Base-by-base conservation (phyloP, 2,888 invertebrate genomes). In the Anthrax anthrax region DNA sequence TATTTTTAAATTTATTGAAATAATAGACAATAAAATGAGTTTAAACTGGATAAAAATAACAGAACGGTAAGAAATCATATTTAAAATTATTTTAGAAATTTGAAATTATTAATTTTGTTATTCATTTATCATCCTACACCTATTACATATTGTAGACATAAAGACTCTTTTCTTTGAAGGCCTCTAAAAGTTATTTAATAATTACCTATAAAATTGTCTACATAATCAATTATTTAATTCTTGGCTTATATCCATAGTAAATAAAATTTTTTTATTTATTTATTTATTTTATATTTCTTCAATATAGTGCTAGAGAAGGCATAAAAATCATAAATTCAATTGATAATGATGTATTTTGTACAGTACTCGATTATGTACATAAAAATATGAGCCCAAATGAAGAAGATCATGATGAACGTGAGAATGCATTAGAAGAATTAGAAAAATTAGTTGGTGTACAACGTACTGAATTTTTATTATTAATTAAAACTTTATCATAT, bases 401-500 rank as follows among this genome's bases (percentile, higher is more conserved):
- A 37, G 54, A 46, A 51, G 55, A 55, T 14, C 55, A 55, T 19
- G 50, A 50, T 17, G 65, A 65, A 37, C 63, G 61, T 3, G 65
- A 65, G 49, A 63, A 64, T 46, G 64, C 64, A 5, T 52, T 68
- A 4, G 67, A 68, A 51, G 62, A 64, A 40, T 51, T 67, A 18
- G 67, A 67, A 48, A 61, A 62, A 17, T 53, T 67, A 39, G 64
- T 64, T 23, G 63, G 65, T 27, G 64, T 65, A 8, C 59, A 63
- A 5, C 57, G 66, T 5, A 46, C 59, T 0, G 67, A 66, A 44
- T 67, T 67, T 34, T 51, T 67, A 19, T 52, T 65, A 4, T 53
- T 67, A 12, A 67, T 68, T 47, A 68, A 68, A 55, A 68, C 67
- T 4, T 61, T 67, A 44, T 67, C 67, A 3, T 68, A 73, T 52